Evolutionary conservation across 2,888 invertebrate genomes (phyloP).

Genomic region (Ichneumoninae sp.): DNA sequence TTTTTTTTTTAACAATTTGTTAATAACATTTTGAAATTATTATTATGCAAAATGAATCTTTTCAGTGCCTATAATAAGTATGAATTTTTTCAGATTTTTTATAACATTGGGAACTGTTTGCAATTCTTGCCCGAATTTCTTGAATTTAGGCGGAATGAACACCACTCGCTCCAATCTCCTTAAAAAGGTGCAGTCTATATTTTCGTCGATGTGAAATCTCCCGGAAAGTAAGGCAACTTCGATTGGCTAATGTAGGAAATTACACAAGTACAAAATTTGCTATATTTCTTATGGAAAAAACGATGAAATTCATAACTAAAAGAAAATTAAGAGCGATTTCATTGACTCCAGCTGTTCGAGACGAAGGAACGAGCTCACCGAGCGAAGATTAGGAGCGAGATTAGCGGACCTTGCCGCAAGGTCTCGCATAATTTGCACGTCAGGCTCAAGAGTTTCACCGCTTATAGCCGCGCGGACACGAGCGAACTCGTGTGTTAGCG

Average conservation of each 20-base stretch:
- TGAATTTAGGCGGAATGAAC: no score
- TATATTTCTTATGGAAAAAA: not conserved
- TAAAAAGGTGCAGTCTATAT: not conserved
- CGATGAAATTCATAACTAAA: not conserved
- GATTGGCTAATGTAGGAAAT: not conserved
- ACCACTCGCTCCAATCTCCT: no score
- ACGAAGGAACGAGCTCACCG: slow-evolving; percentile 54
- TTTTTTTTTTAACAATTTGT: no score
- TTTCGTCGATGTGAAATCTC: no score
- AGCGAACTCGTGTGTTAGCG: slow-evolving; percentile 10
- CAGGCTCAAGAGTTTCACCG: slow-evolving; percentile 66
- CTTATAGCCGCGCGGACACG: slow-evolving; percentile 44
- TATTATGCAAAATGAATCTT: no score
- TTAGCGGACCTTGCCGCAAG: slow-evolving; percentile 77
- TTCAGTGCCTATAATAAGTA: no score
- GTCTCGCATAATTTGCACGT: slow-evolving; percentile 75
- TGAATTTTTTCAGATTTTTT: no score
- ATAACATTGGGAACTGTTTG: no score
- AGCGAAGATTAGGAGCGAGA: slow-evolving; percentile 68
- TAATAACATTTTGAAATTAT: no score
- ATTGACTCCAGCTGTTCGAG: slow-evolving; percentile 37
- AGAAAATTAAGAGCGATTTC: slow-evolving; percentile 16
- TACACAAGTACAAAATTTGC: not conserved
- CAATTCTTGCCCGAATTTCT: no score
- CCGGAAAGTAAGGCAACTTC: not conserved